Conservation (phyloP, 1,140 invertebrate genomes). For the Mycetomoellerius zeteki region DNA sequence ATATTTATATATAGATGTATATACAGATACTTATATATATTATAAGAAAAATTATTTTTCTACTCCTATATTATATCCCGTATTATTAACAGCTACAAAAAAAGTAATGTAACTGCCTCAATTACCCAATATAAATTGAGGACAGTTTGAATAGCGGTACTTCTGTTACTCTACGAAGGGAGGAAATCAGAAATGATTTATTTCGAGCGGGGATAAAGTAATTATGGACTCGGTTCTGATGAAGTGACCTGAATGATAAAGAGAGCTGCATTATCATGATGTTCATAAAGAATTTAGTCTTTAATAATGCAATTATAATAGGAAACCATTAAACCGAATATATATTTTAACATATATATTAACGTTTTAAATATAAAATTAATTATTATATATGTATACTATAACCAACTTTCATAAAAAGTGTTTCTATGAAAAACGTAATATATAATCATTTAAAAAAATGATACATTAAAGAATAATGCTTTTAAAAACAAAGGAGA, state of each 20-base stretch:
- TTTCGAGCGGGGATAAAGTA: constrained; percentile 41
- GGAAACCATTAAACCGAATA: not conserved
- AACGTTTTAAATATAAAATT: not conserved
- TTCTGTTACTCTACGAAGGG: constrained; percentile 26
- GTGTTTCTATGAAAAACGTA: not conserved
- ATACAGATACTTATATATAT: not conserved
- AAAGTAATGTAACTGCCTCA: constrained; percentile 32
- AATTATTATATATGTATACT: not conserved
- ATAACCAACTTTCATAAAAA: not conserved
- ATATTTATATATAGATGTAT: not conserved
- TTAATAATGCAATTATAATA: not conserved
- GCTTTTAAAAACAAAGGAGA: not conserved
- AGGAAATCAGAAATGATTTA: constrained; percentile 57
- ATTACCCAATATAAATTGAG: constrained; percentile 49
- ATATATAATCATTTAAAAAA: not conserved
- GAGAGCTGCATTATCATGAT: not conserved
- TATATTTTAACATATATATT: too few species aligned
- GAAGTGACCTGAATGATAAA: constrained; percentile 46
- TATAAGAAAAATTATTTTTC: constrained; percentile 35
- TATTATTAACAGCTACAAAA: constrained; percentile 27
- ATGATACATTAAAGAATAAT: not conserved
- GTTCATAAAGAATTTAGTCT: not conserved
- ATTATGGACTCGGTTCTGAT: constrained; percentile 50
- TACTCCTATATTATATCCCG: not conserved
- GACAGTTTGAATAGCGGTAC: constrained; percentile 32